Percentiles rank a stretch among this genome's conserved stretches.
Conservation (phyloP, 2,888 invertebrate species). For the Caenorhabditis sp. region DNA sequence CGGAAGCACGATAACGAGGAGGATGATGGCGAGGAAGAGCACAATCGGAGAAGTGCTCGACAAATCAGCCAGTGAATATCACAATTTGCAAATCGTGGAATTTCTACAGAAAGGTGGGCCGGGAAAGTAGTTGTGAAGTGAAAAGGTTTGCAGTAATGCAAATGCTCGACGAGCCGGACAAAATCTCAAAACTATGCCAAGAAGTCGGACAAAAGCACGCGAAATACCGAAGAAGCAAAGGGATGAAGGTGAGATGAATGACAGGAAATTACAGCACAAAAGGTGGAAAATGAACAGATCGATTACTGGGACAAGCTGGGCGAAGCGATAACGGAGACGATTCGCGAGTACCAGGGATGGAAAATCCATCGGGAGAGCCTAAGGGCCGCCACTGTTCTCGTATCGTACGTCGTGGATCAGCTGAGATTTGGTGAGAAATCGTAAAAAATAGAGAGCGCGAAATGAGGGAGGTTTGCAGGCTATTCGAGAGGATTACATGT, state of each 20-base stretch:
- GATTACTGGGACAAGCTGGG: slow-evolving; percentile 71
- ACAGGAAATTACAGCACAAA: slow-evolving; percentile 4
- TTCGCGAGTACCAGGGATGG: slow-evolving; percentile 69
- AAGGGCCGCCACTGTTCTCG: slow-evolving; percentile 67
- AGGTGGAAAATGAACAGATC: slow-evolving; percentile 30
- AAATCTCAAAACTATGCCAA: slow-evolving; percentile 55
- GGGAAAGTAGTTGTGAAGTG: not conserved
- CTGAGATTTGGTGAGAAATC: slow-evolving; percentile 55
- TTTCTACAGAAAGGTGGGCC: slow-evolving; percentile 54
- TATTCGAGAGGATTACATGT: slow-evolving; percentile 57
- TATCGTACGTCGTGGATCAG: slow-evolving; percentile 68
- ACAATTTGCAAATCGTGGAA: slow-evolving; percentile 51
- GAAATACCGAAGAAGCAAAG: slow-evolving; percentile 48
- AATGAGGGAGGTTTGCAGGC: slow-evolving; percentile 20
- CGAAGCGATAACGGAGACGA: slow-evolving; percentile 68
- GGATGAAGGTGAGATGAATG: slow-evolving; percentile 49
- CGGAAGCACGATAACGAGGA: slow-evolving; percentile 58
- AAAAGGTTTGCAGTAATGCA: slow-evolving; percentile 61
- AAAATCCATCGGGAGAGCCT: slow-evolving; percentile 65
- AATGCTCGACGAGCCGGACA: slow-evolving; percentile 61
- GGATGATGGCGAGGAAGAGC: slow-evolving; percentile 54
- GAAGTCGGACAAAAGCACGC: slow-evolving; percentile 53
- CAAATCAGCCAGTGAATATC: slow-evolving; percentile 41
- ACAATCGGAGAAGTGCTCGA: slow-evolving; percentile 56
- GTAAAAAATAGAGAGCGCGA: not conserved